phyloP scores from a whole-genome alignment of 2,113 vertebrate species.

The Pseudorectes ferrugineus region DNA sequence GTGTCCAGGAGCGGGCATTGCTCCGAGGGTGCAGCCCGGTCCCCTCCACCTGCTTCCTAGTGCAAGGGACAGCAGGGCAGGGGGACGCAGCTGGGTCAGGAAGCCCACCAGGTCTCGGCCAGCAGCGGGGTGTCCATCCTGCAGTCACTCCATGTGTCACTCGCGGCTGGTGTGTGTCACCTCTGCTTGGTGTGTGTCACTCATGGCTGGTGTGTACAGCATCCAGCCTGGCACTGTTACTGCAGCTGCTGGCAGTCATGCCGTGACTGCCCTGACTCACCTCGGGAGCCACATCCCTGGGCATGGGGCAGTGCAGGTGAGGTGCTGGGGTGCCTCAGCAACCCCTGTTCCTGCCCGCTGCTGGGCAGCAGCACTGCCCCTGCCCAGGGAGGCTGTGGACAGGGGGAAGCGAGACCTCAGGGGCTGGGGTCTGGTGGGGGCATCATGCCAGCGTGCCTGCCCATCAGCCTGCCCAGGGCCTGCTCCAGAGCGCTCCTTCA shows the following conservation, averaged over 20 bases:
- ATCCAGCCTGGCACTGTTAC: not conserved
- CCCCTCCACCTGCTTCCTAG: not conserved
- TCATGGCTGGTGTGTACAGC: rapidly evolving
- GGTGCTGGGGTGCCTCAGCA: not conserved
- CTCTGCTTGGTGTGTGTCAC: not conserved
- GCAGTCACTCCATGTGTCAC: not conserved
- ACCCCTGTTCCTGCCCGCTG: not conserved
- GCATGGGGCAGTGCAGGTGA: rapidly evolving
- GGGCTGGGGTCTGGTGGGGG: not conserved
- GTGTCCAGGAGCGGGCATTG: not conserved
- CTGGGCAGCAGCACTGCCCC: not conserved
- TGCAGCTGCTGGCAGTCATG: not conserved
- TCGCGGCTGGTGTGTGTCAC: rapidly evolving
- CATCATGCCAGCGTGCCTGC: not conserved
- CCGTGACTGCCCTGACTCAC: rapidly evolving
- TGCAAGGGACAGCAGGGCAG: not conserved
- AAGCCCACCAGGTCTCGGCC: too few relatives aligned
- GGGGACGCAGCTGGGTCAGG: not conserved
- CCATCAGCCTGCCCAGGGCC: not conserved
- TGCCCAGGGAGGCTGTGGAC: not conserved
- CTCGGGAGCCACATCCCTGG: rapidly evolving
- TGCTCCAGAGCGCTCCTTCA: not conserved
- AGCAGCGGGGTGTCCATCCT: rapidly evolving
- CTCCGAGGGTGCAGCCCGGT: rapidly evolving
- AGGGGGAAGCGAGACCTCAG: rapidly evolving